Conservation (phyloP, 1,140 invertebrate species). For the Diorhabda carinulata region DNA sequence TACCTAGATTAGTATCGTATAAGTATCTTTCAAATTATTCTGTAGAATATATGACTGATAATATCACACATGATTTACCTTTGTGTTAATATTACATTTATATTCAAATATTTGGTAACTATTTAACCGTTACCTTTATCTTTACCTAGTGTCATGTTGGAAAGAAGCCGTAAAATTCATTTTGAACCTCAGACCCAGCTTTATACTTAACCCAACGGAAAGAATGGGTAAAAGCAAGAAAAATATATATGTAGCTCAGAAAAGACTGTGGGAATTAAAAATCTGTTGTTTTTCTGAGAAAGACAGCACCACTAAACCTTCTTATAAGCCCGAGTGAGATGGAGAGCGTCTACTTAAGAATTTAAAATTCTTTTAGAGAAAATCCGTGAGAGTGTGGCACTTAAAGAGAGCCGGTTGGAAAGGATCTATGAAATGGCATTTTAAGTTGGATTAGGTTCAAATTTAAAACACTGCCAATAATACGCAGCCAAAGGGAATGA, state of each 20-base stretch:
- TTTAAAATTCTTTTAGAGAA: slow-evolving; percentile 50
- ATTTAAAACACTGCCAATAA: slow-evolving; percentile 48
- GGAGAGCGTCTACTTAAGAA: slow-evolving; percentile 46
- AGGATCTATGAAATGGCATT: slow-evolving; percentile 50
- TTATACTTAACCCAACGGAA: slow-evolving; percentile 11
- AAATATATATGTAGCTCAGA: slow-evolving; percentile 46
- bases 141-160: no score
- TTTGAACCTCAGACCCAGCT: neutral
- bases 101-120: no score
- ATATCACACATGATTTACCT: no score
- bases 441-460: slow-evolving; percentile 50
- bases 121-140: no score
- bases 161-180: neutral
- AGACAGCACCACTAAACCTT: slow-evolving; percentile 16
- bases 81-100: no score
- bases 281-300: slow-evolving; percentile 47
- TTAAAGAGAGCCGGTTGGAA: slow-evolving; percentile 39
- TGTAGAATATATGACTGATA: no score
- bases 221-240: slow-evolving; percentile 38
- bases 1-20: no score
- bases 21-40: no score
- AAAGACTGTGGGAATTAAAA: slow-evolving; percentile 50
- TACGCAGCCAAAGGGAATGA: slow-evolving; percentile 42
- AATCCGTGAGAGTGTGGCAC: slow-evolving; percentile 46
- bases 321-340: slow-evolving; percentile 25